Conservation (phyloP, 2,888 invertebrate species). For the Mylabris sibirica region DNA sequence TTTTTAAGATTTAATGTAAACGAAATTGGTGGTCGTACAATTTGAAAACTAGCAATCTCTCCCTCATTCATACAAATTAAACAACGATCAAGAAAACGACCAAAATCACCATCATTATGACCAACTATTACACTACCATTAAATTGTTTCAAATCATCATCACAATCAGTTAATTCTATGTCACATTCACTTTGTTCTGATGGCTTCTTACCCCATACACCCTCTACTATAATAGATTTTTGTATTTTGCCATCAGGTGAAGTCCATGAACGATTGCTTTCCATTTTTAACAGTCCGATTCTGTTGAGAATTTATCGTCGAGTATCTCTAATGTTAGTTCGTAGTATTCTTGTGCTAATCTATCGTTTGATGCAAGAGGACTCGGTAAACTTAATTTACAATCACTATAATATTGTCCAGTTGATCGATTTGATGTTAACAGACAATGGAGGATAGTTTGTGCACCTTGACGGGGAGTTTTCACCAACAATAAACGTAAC, state of each 20-base stretch:
- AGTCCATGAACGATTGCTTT: slow-evolving; percentile 37
- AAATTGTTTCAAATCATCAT: slow-evolving; percentile 38
- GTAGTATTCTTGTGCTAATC: slow-evolving; percentile 53
- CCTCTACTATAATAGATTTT: slow-evolving; percentile 51
- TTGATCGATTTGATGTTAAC: slow-evolving; percentile 54
- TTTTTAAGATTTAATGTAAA: slow-evolving; percentile 58
- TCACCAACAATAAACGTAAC: slow-evolving; percentile 55
- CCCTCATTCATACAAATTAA: slow-evolving; percentile 62
- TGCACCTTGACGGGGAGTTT: slow-evolving; percentile 59
- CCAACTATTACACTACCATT: slow-evolving; percentile 52
- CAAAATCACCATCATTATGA: slow-evolving; percentile 60
- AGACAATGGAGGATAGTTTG: slow-evolving; percentile 59
- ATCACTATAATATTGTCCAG: slow-evolving; percentile 58
- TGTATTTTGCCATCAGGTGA: slow-evolving; percentile 55
- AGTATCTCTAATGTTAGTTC: slow-evolving; percentile 53
- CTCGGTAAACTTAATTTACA: slow-evolving; percentile 55
- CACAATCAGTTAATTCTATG: slow-evolving; percentile 48
- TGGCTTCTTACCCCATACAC: slow-evolving; percentile 54
- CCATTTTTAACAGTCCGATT: slow-evolving; percentile 55
- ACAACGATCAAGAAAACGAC: slow-evolving; percentile 62
- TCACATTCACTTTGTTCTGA: slow-evolving; percentile 55
- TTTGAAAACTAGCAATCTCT: slow-evolving; percentile 61
- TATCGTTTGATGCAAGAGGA: slow-evolving; percentile 50
- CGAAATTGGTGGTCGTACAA: slow-evolving; percentile 46
- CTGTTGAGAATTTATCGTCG: slow-evolving; percentile 51